These are phyloP conservation scores for Aleiodes sp. DNA, from an alignment of 1,140 invertebrate genomes.

Conservation along the genomic window DNA sequence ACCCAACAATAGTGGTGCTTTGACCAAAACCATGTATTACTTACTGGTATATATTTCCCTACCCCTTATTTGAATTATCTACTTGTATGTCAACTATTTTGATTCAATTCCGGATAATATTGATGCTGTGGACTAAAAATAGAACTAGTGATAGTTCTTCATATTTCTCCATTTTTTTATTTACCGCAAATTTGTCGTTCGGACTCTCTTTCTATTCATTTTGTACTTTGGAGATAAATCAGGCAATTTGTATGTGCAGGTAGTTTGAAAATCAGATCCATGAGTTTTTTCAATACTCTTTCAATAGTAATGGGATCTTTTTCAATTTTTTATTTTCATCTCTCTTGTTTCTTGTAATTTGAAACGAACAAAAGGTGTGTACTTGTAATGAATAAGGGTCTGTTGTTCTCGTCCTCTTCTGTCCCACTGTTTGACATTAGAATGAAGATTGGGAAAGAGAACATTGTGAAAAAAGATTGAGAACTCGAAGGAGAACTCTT, in stretches of 20 bases:
- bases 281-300: neutral
- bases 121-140: too few species aligned
- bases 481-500: neutral
- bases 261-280: neutral
- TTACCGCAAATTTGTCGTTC: too few species aligned
- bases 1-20: constrained; percentile 5
- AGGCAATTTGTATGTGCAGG: neutral
- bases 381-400: neutral
- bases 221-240: neutral
- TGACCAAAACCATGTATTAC: neutral
- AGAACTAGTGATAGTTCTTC: too few species aligned
- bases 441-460: neutral
- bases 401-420: neutral
- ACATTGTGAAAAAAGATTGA: neutral
- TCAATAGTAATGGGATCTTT: constrained; percentile 8
- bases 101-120: neutral
- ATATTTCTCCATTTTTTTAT: too few species aligned
- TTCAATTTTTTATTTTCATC: neutral
- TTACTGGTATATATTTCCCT: neutral
- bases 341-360: constrained; percentile 6
- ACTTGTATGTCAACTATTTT: neutral
- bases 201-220: too few species aligned
- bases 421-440: neutral
- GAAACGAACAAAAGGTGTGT: constrained; percentile 13
- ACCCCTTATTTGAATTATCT: neutral